Conservation (phyloP, 1,140 invertebrate genomes). For the Drosophila nigrodunni region DNA sequence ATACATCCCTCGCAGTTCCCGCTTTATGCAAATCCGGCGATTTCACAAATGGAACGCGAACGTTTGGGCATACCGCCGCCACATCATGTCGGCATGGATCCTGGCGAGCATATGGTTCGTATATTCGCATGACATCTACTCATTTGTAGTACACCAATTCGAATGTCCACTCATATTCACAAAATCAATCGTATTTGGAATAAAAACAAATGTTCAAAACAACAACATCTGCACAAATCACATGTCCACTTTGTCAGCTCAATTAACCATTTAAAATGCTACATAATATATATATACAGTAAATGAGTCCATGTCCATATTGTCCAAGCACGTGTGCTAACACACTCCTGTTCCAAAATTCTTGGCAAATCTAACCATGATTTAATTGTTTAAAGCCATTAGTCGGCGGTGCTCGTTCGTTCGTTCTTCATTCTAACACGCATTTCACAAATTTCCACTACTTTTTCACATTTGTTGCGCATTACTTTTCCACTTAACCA, state of each 20-base stretch:
- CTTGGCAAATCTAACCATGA: conserved; percentile 15
- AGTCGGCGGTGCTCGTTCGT: conserved; percentile 32
- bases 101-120: conserved; percentile 87
- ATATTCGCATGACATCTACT: conserved; percentile 84
- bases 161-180: conserved; percentile 78
- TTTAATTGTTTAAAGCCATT: conserved; percentile 13
- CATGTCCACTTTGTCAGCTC: conserved; percentile 58
- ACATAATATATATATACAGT: not conserved
- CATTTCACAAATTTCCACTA: conserved; percentile 25
- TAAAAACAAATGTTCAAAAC: conserved; percentile 36
- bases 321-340: conserved; percentile 50
- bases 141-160: conserved; percentile 81
- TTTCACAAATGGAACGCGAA: conserved; percentile 94
- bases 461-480: conserved; percentile 22
- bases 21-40: conserved; percentile 88
- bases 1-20: conserved; percentile 87
- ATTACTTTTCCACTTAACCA: conserved; percentile 37
- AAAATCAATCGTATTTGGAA: conserved; percentile 85
- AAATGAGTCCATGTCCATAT: conserved; percentile 41
- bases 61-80: conserved; percentile 91
- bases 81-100: conserved; percentile 87
- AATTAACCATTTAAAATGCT: conserved; percentile 16
- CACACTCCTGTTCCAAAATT: not conserved
- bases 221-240: conserved; percentile 63
- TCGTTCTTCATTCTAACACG: conserved; percentile 32